Conservation (phyloP, 1,140 invertebrate genomes). For the Planococcus citri region DNA sequence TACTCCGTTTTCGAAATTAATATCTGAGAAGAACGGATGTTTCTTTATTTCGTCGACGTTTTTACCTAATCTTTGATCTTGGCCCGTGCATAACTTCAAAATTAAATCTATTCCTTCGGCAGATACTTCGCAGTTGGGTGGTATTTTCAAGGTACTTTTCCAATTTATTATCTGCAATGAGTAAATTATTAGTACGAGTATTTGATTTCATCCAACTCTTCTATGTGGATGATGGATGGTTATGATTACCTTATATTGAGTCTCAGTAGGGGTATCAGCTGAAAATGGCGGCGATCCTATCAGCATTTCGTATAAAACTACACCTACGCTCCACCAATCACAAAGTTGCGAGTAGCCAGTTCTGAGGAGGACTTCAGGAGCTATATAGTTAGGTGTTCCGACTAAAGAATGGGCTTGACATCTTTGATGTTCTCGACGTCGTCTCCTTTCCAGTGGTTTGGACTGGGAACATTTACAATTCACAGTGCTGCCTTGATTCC, state of each 20-base stretch:
- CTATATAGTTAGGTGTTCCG: conserved; percentile 98
- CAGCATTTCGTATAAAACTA: conserved; percentile 98
- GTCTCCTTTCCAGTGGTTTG: conserved; percentile 73
- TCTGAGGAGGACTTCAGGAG: conserved; percentile 86
- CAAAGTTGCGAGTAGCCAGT: conserved; percentile 95
- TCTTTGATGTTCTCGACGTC: conserved; percentile 75
- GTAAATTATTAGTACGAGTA: conserved; percentile 25
- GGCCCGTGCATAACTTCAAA: conserved; percentile 72
- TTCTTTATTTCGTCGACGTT: conserved; percentile 87
- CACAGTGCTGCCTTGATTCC: conserved; percentile 41
- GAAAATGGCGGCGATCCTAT: conserved; percentile 95
- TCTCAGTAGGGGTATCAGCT: conserved; percentile 84
- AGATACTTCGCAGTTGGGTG: conserved; percentile 71
- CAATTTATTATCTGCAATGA: conserved; percentile 84
- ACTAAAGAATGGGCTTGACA: conserved; percentile 95
- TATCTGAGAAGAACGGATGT: conserved; percentile 81
- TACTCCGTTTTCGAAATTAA: conserved; percentile 82
- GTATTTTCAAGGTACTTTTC: conserved; percentile 81
- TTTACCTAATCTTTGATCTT: conserved; percentile 80
- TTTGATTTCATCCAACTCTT: no score
- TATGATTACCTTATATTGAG: conserved; percentile 76
- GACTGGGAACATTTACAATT: conserved; percentile 61
- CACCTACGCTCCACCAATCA: conserved; percentile 99
- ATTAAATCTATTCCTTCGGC: conserved; percentile 84
- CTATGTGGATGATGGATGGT: neutral